Conservation (phyloP, 2,888 invertebrate species). For the Metacarcinus magister region DNA sequence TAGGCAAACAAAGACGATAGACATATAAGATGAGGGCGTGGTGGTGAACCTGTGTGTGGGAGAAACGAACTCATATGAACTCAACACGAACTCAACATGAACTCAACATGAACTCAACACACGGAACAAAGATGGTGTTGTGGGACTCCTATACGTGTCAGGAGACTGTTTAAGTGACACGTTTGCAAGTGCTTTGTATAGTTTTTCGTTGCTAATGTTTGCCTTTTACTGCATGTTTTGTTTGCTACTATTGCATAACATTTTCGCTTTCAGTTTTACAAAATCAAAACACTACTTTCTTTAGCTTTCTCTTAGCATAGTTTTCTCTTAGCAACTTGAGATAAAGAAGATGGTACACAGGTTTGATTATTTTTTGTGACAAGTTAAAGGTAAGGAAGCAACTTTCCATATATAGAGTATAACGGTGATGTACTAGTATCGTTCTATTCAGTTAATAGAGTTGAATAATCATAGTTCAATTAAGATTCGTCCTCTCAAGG, state of each 20-base stretch:
- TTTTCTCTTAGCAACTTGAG: neutral
- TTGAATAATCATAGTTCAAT: neutral
- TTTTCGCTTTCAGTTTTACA: no score
- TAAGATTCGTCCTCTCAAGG: neutral
- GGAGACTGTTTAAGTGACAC: no score
- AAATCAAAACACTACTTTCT: no score
- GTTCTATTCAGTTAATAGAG: no score
- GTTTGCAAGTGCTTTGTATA: no score
- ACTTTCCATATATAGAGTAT: neutral
- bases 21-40: neutral
- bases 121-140: neutral
- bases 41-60: neutral
- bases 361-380: neutral
- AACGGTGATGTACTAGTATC: neutral
- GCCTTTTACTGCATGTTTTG: no score
- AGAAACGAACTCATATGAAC: neutral
- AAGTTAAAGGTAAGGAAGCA: neutral
- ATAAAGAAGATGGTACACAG: neutral
- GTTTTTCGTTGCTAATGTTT: no score
- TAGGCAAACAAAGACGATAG: neutral
- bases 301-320: no score
- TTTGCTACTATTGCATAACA: no score
- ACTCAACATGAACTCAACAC: no score
- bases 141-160: no score
- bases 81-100: no score